phyloP scores from a whole-genome alignment of 2,797 vertebrate species.

The Rhabdophis nuchalis region DNA sequence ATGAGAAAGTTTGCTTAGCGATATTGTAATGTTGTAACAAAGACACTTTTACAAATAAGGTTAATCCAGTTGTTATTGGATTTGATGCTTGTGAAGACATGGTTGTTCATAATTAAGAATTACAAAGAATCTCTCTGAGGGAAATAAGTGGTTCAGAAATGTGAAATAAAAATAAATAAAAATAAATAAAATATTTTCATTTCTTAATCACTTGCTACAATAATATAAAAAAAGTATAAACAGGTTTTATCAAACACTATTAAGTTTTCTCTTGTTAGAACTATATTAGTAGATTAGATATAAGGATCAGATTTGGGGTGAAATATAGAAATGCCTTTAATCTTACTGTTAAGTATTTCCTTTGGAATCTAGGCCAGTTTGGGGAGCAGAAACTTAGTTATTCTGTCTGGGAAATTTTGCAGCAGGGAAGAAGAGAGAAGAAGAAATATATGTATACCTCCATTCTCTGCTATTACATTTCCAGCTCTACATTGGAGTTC shows the following conservation, averaged over 20 bases:
- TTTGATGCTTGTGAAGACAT: neutral
- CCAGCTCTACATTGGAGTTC: too few relatives aligned
- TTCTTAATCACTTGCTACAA: neutral
- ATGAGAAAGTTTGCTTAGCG: neutral
- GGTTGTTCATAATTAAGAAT: neutral
- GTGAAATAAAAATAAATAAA: too few relatives aligned
- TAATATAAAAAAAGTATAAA: neutral
- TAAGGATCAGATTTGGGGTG: neutral
- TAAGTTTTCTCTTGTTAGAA: neutral
- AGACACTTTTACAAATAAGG: constrained; percentile 22
- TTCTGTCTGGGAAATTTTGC: neutral
- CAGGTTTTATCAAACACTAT: neutral
- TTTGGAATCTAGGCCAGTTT: neutral
- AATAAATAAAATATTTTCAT: neutral
- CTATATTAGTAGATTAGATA: neutral
- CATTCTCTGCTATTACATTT: too few relatives aligned
- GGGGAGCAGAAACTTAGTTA: neutral
- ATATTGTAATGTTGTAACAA: constrained; percentile 6
- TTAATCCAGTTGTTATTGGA: neutral
- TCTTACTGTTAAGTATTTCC: neutral
- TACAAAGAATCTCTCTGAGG: neutral
- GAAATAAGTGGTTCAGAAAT: too few relatives aligned
- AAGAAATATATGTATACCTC: neutral
- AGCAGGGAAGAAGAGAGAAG: neutral
- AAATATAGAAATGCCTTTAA: neutral